Evolutionary conservation across 2,888 invertebrate species (phyloP).

Genomic region (Tanytarsus gracilentus): DNA sequence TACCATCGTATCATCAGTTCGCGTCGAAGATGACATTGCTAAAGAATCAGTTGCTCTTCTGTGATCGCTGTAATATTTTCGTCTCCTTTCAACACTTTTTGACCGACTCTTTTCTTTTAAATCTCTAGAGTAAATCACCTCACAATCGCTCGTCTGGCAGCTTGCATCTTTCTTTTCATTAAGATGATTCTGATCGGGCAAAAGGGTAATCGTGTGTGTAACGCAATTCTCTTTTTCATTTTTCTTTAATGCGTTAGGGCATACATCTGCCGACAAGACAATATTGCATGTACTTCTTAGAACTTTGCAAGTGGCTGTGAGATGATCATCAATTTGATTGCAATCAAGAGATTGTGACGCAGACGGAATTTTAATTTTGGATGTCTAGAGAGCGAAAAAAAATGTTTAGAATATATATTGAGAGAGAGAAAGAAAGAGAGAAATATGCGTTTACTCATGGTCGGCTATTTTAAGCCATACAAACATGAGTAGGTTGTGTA

Average conservation of each 20-base stretch:
- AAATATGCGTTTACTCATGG: too few species aligned
- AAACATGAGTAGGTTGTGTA: too few species aligned
- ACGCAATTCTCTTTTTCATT: not conserved
- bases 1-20: too few species aligned
- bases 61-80: constrained; percentile 35
- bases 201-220: constrained; percentile 21
- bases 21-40: constrained; percentile 29
- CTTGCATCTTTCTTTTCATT: constrained; percentile 23
- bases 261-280: constrained; percentile 45
- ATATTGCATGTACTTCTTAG: constrained; percentile 63
- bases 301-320: not conserved
- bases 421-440: too few species aligned
- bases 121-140: constrained; percentile 30
- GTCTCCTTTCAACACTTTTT: constrained; percentile 28
- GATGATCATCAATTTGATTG: not conserved
- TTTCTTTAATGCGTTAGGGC: not conserved
- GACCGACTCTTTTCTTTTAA: constrained; percentile 12
- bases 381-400: constrained; percentile 5
- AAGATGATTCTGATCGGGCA: constrained; percentile 20
- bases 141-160: constrained; percentile 23
- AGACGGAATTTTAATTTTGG: constrained; percentile 18
- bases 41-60: constrained; percentile 36
- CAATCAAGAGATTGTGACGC: not conserved
- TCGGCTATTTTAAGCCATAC: too few species aligned
- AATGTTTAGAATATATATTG: too few species aligned